phyloP scores from a whole-genome alignment of 2,113 vertebrate species.

The Rattus norvegicus region GRCr8 NC_086024.1:143231501-143232000 shows the following conservation, averaged over 20 bases:
- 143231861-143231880: background rate
- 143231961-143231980: background rate
- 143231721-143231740: background rate
- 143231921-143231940: background rate
- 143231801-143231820: background rate
- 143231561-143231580: background rate
- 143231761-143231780: background rate
- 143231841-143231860: background rate
- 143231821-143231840: background rate
- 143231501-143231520: background rate
- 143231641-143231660: background rate
- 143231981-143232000: background rate
- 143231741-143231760: background rate
- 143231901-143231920: background rate
- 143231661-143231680: background rate
- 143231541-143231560: background rate
- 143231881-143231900: background rate
- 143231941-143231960: background rate
- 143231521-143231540: background rate
- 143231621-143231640: background rate
- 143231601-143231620: background rate
- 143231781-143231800: background rate
- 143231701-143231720: background rate
- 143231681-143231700: background rate
- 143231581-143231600: background rate